Evolutionary conservation across 2,888 invertebrate genomes (phyloP).

Genomic region (Gisinianus flammeolus): DNA sequence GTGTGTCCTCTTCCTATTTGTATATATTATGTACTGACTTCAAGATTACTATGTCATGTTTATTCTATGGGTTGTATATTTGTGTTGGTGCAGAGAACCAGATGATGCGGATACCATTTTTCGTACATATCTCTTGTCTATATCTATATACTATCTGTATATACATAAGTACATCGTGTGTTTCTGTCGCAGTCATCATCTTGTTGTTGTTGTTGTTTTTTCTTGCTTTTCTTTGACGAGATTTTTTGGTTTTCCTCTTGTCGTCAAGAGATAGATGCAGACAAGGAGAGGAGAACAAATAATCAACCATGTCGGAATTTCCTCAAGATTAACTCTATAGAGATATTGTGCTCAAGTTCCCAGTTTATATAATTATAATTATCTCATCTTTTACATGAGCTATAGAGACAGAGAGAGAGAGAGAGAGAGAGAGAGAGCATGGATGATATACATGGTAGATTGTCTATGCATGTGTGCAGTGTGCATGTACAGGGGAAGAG

Average conservation of each 20-base stretch:
- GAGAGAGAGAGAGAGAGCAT: neutral
- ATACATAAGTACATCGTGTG: too few species aligned
- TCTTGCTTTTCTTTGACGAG: neutral
- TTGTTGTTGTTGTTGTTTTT: neutral
- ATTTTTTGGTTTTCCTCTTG: neutral
- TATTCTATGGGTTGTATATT: neutral
- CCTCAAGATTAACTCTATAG: neutral
- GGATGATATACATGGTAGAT: neutral
- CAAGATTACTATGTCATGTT: neutral
- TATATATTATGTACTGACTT: neutral
- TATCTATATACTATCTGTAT: too few species aligned
- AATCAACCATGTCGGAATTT: constrained; percentile 9
- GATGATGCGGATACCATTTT: too few species aligned
- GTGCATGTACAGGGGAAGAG: neutral
- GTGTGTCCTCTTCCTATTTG: neutral
- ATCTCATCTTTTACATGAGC: neutral
- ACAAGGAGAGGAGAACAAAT: constrained; percentile 3
- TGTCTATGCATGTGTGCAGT: neutral
- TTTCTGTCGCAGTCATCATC: neutral
- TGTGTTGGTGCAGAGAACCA: too few species aligned
- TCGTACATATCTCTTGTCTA: too few species aligned
- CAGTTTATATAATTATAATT: constrained; percentile 6
- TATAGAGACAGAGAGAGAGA: neutral
- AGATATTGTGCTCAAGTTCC: neutral
- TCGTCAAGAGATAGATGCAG: neutral